These are phyloP conservation scores for Drosophila pseudotakahashii DNA, from an alignment of 2,888 invertebrate genomes.

Conservation along the genomic window DNA sequence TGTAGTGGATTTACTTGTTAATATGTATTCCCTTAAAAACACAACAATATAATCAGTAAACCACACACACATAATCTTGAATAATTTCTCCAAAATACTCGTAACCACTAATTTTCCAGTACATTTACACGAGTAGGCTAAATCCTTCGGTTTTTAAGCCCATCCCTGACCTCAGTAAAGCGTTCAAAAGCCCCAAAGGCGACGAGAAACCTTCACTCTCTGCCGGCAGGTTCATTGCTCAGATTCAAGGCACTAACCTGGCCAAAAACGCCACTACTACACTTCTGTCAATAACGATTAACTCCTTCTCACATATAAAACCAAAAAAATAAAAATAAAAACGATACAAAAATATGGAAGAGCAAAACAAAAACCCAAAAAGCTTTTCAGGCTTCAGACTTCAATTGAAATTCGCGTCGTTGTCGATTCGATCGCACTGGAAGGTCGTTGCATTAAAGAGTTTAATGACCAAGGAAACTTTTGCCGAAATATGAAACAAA, in stretches of 20 bases:
- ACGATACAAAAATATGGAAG: constrained; percentile 25
- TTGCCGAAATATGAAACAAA: constrained; percentile 75
- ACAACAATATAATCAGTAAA: background rate
- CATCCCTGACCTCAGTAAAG: constrained; percentile 42
- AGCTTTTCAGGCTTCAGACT: constrained; percentile 35
- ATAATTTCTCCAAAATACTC: background rate
- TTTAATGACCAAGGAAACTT: constrained; percentile 78
- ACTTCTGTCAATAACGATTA: constrained; percentile 65
- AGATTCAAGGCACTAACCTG: constrained; percentile 62
- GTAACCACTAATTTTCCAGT: constrained; percentile 1
- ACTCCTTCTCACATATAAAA: constrained; percentile 58
- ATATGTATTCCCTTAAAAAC: background rate
- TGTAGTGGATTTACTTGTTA: too few relatives aligned
- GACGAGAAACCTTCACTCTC: constrained; percentile 32
- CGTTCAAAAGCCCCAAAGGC: constrained; percentile 36
- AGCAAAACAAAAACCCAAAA: constrained; percentile 37
- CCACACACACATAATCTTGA: background rate
- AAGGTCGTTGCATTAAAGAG: constrained; percentile 78
- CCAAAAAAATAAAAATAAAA: constrained; percentile 13
- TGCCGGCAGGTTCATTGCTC: constrained; percentile 61
- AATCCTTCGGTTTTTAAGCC: constrained; percentile 30
- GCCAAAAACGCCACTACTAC: constrained; percentile 38
- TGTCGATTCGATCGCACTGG: constrained; percentile 51
- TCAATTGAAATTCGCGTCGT: constrained; percentile 73
- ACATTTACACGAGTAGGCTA: background rate